Conservation (phyloP, 1,140 invertebrate species). For the Gonioctena quinquepunctata region DNA sequence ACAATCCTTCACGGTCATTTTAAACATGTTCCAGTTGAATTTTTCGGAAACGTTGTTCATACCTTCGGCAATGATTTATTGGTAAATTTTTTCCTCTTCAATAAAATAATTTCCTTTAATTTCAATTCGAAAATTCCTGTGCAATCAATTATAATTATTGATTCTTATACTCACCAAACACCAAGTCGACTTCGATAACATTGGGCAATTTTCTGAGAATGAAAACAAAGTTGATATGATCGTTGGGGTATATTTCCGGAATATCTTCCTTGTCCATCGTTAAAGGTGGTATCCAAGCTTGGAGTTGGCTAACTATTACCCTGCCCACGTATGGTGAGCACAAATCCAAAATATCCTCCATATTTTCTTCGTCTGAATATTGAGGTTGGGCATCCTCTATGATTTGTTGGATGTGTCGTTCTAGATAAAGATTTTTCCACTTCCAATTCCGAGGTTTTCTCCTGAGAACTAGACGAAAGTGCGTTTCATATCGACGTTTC, state of each 20-base stretch:
- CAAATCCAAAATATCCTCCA: constrained; percentile 45
- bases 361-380: constrained; percentile 49
- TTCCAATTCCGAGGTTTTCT: constrained; percentile 38
- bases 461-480: constrained; percentile 33
- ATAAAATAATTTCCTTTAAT: not conserved
- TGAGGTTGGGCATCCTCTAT: constrained; percentile 51
- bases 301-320: constrained; percentile 47
- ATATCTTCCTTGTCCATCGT: constrained; percentile 46
- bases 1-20: constrained; percentile 45
- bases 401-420: constrained; percentile 47
- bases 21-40: constrained; percentile 48
- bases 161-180: constrained; percentile 34
- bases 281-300: constrained; percentile 48
- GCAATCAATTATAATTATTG: not conserved
- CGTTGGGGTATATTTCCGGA: constrained; percentile 46
- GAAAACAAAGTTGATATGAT: constrained; percentile 50
- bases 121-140: not conserved
- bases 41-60: constrained; percentile 42
- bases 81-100: not conserved
- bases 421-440: constrained; percentile 51
- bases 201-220: constrained; percentile 40
- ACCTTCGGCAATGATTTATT: constrained; percentile 18
- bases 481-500: constrained; percentile 42
- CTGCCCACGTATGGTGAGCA: constrained; percentile 43
- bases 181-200: constrained; percentile 44